Evolutionary conservation across 2,113 vertebrate species (phyloP).

Genomic region (Holacanthus passer): DNA sequence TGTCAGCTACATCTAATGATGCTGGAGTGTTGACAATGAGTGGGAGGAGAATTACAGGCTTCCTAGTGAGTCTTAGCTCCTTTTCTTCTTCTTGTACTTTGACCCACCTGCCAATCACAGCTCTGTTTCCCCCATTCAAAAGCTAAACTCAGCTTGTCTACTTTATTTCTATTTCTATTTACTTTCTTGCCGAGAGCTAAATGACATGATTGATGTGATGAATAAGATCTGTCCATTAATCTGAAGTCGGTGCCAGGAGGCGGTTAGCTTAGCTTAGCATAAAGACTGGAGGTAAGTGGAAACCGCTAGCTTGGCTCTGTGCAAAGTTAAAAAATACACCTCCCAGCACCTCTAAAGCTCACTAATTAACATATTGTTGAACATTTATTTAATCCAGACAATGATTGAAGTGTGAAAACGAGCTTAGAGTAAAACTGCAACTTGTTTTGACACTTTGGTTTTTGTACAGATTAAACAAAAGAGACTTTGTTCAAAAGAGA

Average conservation of each 20-base stretch:
- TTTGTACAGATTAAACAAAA: no score
- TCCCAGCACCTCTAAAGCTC: background rate
- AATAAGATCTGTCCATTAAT: background rate
- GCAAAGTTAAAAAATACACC: background rate
- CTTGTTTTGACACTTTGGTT: no score
- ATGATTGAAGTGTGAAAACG: background rate
- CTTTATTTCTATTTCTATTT: slow-evolving; percentile 9
- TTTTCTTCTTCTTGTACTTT: background rate
- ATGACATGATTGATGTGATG: background rate
- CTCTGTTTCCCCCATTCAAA: slow-evolving; percentile 12
- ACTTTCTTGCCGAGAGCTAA: background rate
- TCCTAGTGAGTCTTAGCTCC: slow-evolving; percentile 22
- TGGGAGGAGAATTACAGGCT: slow-evolving; percentile 18
- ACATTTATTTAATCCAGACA: no score
- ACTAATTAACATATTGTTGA: background rate
- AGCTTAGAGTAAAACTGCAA: no score
- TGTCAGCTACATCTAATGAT: slow-evolving; percentile 8
- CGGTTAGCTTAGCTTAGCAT: background rate
- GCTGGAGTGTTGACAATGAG: slow-evolving; percentile 23
- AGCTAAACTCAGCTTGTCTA: slow-evolving; percentile 13
- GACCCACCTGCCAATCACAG: slow-evolving; percentile 34
- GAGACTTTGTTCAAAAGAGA: no score
- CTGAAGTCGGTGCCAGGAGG: no score
- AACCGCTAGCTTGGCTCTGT: background rate
- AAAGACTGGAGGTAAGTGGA: background rate